A percentile compares a stretch with the other conserved stretches of the same genome.
Conservation (phyloP, 2,797 vertebrate species). For the Petrocephalus sullivani region DNA sequence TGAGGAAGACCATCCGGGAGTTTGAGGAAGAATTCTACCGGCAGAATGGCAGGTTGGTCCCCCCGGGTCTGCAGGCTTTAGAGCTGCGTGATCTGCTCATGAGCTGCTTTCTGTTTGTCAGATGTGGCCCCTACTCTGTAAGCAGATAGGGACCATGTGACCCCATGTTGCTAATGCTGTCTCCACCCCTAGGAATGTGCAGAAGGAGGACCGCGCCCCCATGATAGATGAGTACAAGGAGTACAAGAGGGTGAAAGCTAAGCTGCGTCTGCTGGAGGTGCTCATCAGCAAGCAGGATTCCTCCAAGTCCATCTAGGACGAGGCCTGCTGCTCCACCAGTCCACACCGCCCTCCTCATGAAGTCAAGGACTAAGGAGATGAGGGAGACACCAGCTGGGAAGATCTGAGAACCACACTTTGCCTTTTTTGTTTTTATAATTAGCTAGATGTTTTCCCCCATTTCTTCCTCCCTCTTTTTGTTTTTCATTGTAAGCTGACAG, state of each 20-base stretch:
- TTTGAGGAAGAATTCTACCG: constrained; percentile 95
- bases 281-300: constrained; percentile 98
- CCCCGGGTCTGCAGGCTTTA: not conserved
- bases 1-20: constrained; percentile 84
- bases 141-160: not conserved
- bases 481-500: not conserved
- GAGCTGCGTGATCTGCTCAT: not conserved
- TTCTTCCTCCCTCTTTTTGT: not conserved
- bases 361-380: not conserved
- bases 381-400: not conserved
- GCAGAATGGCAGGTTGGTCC: constrained; percentile 85
- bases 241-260: constrained; percentile 97
- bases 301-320: constrained; percentile 85
- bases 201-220: constrained; percentile 88
- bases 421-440: not conserved
- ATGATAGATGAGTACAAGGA: constrained; percentile 92
- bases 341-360: not conserved
- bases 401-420: constrained; percentile 43
- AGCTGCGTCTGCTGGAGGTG: constrained; percentile 90
- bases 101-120: not conserved
- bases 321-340: not conserved
- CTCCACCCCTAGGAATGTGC: constrained; percentile 72
- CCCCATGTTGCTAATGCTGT: not conserved
- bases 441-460: constrained; percentile 24
- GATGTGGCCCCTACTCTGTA: not conserved